Conservation (phyloP, 2,797 vertebrate genomes). For the Poeciliopsis infans region DNA sequence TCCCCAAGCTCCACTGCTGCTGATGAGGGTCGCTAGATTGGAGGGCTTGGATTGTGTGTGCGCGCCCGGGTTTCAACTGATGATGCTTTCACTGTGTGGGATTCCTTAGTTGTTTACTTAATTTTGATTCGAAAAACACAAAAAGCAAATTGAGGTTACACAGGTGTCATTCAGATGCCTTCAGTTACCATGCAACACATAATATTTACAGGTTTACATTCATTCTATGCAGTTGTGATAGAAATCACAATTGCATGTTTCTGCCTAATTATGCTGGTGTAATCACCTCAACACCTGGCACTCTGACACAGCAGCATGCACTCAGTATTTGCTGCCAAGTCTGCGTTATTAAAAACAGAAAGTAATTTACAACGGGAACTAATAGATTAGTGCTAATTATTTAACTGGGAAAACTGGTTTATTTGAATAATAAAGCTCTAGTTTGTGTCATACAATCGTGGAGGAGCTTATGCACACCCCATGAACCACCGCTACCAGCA, state of each 20-base stretch:
- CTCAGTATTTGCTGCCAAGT: neutral
- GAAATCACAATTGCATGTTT: neutral
- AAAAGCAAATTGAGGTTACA: neutral
- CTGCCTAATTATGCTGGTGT: neutral
- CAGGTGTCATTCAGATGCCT: neutral
- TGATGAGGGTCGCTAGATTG: slow-evolving; percentile 69
- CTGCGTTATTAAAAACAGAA: neutral
- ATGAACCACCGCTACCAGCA: neutral
- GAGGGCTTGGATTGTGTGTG: slow-evolving; percentile 55
- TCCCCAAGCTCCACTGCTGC: slow-evolving; percentile 76
- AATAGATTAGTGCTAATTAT: neutral
- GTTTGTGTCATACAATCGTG: neutral
- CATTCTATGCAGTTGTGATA: too few species aligned
- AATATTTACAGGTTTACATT: neutral
- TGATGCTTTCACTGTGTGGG: slow-evolving; percentile 20
- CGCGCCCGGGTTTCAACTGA: slow-evolving; percentile 10
- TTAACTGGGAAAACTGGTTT: neutral
- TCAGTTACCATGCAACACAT: neutral
- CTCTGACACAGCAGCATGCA: neutral
- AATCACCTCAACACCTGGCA: neutral
- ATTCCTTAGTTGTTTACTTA: neutral
- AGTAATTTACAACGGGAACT: neutral
- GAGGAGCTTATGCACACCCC: neutral
- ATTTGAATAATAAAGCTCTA: neutral
- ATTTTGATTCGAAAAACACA: neutral